These are phyloP conservation scores for Caenorhabditis inopinata DNA, from an alignment of 1,140 invertebrate species.

Conservation along the genomic window DNA sequence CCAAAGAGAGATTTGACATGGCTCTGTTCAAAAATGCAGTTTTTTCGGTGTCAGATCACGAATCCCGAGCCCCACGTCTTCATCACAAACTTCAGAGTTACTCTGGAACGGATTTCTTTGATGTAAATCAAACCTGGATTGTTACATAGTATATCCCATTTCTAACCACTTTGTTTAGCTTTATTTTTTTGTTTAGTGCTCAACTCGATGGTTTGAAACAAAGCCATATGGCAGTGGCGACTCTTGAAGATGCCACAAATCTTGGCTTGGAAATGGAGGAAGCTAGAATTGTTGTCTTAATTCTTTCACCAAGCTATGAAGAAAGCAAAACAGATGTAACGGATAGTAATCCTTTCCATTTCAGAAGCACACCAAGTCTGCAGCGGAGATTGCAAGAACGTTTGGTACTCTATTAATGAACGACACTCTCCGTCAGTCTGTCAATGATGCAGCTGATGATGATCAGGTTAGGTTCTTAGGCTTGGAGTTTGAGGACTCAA, in stretches of 20 bases:
- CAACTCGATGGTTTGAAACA: conserved; percentile 8
- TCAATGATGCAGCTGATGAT: conserved; percentile 63
- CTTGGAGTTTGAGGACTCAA: too few relatives aligned
- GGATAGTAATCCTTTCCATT: neutral
- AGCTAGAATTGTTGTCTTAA: conserved; percentile 72
- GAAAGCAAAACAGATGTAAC: neutral
- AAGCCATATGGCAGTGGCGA: conserved; percentile 71
- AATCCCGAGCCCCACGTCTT: neutral
- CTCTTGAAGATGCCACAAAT: conserved; percentile 71
- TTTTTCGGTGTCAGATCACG: neutral
- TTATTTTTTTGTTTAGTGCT: conserved; percentile 42
- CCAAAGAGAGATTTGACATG: neutral
- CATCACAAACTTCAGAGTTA: conserved; percentile 17
- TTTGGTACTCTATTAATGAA: conserved; percentile 59
- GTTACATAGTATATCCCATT: conserved; percentile 44
- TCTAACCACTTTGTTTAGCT: neutral
- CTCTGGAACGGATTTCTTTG: conserved; percentile 24
- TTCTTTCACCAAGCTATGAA: conserved; percentile 70
- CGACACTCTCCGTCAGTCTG: conserved; percentile 39
- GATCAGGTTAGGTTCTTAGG: conserved; percentile 69
- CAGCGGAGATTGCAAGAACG: conserved; percentile 60
- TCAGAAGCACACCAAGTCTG: conserved; percentile 60
- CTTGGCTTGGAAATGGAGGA: conserved; percentile 72
- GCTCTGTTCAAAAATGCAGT: neutral
- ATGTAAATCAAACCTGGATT: conserved; percentile 51